These are phyloP conservation scores for Hypolimnas misippus DNA, from an alignment of 2,888 invertebrate genomes.

Conservation along the genomic window DNA sequence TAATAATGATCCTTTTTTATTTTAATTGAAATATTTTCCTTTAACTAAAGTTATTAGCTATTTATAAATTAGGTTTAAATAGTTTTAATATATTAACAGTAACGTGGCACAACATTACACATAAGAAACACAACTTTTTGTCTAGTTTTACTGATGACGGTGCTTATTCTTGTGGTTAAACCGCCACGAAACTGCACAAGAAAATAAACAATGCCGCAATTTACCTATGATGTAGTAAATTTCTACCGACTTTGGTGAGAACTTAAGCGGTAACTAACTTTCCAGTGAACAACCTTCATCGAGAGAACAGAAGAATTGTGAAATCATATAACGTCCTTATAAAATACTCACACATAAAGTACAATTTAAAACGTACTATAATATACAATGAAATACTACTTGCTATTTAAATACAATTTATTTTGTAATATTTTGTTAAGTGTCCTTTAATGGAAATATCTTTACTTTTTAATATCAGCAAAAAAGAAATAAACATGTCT, in stretches of 20 bases:
- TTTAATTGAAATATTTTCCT: too few species aligned
- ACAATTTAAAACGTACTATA: not conserved
- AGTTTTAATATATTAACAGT: not conserved
- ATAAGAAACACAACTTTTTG: not conserved
- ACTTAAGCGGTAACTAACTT: slow-evolving; percentile 19
- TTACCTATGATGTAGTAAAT: slow-evolving; percentile 50
- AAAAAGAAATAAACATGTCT: too few species aligned
- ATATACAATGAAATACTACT: too few species aligned
- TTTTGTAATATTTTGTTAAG: not conserved
- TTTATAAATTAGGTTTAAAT: not conserved
- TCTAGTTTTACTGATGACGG: not conserved
- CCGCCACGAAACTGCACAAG: slow-evolving; percentile 53
- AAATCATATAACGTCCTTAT: slow-evolving; percentile 8
- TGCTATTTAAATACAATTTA: not conserved
- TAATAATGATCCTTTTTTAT: too few species aligned
- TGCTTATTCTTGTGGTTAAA: not conserved
- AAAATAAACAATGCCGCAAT: slow-evolving; percentile 66
- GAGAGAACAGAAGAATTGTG: slow-evolving; percentile 5
- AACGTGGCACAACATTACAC: not conserved
- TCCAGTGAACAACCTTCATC: slow-evolving; percentile 20
- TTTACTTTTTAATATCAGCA: too few species aligned
- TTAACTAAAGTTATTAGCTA: too few species aligned
- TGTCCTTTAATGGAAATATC: too few species aligned
- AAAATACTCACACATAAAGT: not conserved
- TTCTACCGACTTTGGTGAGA: slow-evolving; percentile 36